Evolutionary conservation across 2,888 invertebrate species (phyloP).

Genomic region (Agriopis aurantiaria): DNA sequence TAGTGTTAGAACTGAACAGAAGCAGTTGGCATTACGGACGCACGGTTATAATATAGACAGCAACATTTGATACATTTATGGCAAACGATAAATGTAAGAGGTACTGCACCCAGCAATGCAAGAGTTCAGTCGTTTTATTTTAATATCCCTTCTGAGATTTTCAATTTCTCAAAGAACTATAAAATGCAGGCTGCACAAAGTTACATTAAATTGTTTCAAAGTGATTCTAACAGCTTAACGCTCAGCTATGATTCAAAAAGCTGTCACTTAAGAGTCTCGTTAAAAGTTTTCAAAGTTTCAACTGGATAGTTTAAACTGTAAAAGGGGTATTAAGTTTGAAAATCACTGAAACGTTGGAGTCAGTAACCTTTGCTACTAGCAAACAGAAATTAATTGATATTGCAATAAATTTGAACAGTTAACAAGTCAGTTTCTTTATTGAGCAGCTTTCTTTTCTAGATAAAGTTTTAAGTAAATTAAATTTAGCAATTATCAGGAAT

Average conservation of each 20-base stretch:
- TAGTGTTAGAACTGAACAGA: too few species aligned
- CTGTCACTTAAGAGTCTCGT: slow-evolving; percentile 30
- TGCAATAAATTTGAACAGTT: slow-evolving; percentile 19
- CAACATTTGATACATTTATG: too few species aligned
- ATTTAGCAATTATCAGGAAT: not conserved
- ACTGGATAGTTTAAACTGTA: slow-evolving; percentile 19
- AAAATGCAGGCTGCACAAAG: slow-evolving; percentile 31
- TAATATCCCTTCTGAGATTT: slow-evolving; percentile 16
- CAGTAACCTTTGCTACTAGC: slow-evolving; percentile 16
- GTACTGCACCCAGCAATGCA: not conserved
- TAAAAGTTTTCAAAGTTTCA: slow-evolving; percentile 29
- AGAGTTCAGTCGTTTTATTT: slow-evolving; percentile 7
- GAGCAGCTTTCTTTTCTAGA: slow-evolving; percentile 4
- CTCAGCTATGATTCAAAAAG: slow-evolving; percentile 29
- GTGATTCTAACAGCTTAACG: slow-evolving; percentile 27
- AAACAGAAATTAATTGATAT: slow-evolving; percentile 32
- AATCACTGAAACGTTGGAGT: slow-evolving; percentile 6
- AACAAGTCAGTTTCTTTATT: slow-evolving; percentile 2
- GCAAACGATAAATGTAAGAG: too few species aligned
- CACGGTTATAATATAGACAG: too few species aligned
- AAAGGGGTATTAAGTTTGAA: slow-evolving; percentile 18
- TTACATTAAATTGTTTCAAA: slow-evolving; percentile 30
- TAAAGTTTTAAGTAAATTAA: not conserved
- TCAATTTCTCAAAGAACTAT: slow-evolving; percentile 22
- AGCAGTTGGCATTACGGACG: too few species aligned